Evolutionary conservation across 2,797 vertebrate genomes (phyloP).

Genomic region (Phrynocephalus guinanensis): DNA sequence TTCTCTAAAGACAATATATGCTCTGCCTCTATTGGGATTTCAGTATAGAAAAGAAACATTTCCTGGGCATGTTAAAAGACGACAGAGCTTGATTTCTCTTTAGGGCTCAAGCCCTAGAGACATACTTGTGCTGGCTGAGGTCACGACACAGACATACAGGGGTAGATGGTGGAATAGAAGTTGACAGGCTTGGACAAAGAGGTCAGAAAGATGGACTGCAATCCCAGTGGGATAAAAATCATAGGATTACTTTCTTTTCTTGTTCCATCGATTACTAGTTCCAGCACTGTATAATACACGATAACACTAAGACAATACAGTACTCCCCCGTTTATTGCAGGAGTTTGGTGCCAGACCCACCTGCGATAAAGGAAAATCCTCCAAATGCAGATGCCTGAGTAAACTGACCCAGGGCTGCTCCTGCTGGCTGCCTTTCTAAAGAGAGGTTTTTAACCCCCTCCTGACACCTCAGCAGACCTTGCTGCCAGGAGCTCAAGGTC

Average conservation of each 20-base stretch:
- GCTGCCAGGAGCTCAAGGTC: no score
- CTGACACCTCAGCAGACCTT: no score
- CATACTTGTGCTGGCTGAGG: conserved; percentile 2
- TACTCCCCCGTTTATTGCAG: no score
- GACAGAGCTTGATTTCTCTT: conserved; percentile 29
- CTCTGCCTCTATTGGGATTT: conserved; percentile 20
- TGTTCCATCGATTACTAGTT: neutral
- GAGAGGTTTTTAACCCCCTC: no score
- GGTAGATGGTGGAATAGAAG: conserved; percentile 23
- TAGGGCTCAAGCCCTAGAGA: conserved; percentile 30
- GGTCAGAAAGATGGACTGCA: conserved; percentile 11
- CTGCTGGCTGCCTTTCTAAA: no score
- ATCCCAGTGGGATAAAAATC: neutral
- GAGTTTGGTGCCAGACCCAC: no score
- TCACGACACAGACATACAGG: conserved; percentile 16
- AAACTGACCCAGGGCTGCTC: no score
- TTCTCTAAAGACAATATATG: conserved; percentile 29
- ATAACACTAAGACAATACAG: neutral
- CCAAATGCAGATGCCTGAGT: no score
- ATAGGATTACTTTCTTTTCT: neutral
- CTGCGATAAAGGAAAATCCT: no score
- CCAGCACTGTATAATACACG: neutral
- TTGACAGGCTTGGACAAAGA: conserved; percentile 21
- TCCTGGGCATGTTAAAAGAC: conserved; percentile 36
- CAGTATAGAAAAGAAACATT: conserved; percentile 37